These are phyloP conservation scores for Eidolon helvum DNA, from an alignment of 2,113 vertebrate species.

Conservation along the genomic window DNA sequence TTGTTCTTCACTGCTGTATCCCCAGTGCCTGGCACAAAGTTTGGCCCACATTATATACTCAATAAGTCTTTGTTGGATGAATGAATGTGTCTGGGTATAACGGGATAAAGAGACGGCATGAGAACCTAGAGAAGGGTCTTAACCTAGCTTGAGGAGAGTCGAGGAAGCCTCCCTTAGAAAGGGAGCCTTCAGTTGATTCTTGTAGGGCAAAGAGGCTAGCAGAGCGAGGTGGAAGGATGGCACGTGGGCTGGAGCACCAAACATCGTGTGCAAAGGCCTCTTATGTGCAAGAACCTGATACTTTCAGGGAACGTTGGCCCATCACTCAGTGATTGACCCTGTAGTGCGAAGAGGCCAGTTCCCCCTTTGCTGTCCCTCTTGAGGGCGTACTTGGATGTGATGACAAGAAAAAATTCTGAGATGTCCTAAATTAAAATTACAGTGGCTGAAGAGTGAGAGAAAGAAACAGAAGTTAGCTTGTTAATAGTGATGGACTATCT, in stretches of 20 bases:
- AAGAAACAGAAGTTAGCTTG: neutral
- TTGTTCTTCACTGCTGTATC: neutral
- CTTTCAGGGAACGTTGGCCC: fast-evolving
- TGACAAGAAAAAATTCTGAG: neutral
- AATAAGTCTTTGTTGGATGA: neutral
- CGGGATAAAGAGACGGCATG: neutral
- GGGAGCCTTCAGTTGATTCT: neutral
- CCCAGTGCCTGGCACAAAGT: neutral
- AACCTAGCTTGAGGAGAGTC: neutral
- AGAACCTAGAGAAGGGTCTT: neutral
- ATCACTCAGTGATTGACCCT: neutral
- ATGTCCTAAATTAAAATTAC: neutral
- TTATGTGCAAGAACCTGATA: fast-evolving
- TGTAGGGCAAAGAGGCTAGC: neutral
- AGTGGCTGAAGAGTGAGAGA: neutral
- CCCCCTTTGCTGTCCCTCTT: neutral
- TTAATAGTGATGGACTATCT: neutral
- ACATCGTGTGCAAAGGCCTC: too few species aligned
- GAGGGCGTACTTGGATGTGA: neutral
- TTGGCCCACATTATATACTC: neutral
- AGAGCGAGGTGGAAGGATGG: neutral
- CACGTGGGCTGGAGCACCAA: too few species aligned
- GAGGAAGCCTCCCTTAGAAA: neutral
- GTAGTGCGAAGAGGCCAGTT: neutral
- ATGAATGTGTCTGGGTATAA: neutral